phyloP scores from a whole-genome alignment of 2,888 invertebrate species.

The Amphimallon solstitiale region DNA sequence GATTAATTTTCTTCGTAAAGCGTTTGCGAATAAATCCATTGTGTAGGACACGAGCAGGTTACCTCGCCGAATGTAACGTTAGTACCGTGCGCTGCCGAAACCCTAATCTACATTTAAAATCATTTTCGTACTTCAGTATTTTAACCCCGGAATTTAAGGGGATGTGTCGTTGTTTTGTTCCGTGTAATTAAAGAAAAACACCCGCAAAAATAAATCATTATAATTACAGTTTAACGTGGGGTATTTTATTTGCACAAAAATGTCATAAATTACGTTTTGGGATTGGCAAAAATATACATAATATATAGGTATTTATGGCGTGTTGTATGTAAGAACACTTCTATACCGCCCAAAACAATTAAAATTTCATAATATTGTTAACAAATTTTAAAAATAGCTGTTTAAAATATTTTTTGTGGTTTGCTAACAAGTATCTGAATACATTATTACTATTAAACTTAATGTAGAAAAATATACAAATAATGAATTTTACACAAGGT shows the following conservation, averaged over 20 bases:
- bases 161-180: neutral
- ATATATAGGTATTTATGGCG: too few relatives aligned
- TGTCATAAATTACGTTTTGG: neutral
- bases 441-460: too few relatives aligned
- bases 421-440: too few relatives aligned
- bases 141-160: constrained; percentile 13
- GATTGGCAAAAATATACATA: too few relatives aligned
- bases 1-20: constrained; percentile 26
- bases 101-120: constrained; percentile 28
- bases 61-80: neutral
- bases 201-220: constrained; percentile 1
- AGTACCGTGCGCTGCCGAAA: neutral
- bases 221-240: neutral
- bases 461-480: too few relatives aligned
- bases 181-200: neutral
- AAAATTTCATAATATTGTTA: too few relatives aligned
- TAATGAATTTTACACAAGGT: too few relatives aligned
- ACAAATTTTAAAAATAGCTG: too few relatives aligned
- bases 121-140: constrained; percentile 10
- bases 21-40: constrained; percentile 23
- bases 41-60: constrained; percentile 19
- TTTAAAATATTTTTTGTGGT: too few relatives aligned
- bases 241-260: neutral
- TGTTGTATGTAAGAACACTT: too few relatives aligned
- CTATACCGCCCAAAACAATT: too few relatives aligned